These are phyloP conservation scores for Drosophila picticornis DNA, from an alignment of 2,888 invertebrate species.

Conservation along the genomic window DNA sequence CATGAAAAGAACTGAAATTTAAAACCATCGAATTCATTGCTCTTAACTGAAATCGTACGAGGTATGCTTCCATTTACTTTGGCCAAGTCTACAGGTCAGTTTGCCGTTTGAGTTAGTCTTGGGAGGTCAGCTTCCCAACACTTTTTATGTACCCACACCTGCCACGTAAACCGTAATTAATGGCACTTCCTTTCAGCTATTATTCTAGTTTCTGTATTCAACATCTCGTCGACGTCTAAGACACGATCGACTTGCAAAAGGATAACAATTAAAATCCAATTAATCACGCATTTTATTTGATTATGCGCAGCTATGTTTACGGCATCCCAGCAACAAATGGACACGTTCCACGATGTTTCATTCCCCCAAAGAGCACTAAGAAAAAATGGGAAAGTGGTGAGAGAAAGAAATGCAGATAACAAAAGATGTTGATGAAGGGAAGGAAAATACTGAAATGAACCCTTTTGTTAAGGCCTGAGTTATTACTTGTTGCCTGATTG, in stretches of 20 bases:
- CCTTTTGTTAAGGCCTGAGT: slow-evolving; percentile 69
- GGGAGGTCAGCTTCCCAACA: slow-evolving; percentile 1
- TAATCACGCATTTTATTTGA: slow-evolving; percentile 80
- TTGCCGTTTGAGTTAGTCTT: slow-evolving; percentile 21
- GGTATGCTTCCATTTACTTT: slow-evolving; percentile 64
- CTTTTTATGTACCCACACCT: background rate
- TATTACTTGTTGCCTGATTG: slow-evolving; percentile 78
- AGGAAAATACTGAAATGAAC: slow-evolving; percentile 43
- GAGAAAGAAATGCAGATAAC: slow-evolving; percentile 19
- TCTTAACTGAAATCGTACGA: slow-evolving; percentile 44
- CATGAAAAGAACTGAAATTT: slow-evolving; percentile 51
- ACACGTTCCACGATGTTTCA: slow-evolving; percentile 47
- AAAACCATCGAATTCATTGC: slow-evolving; percentile 26
- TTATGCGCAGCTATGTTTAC: slow-evolving; percentile 67
- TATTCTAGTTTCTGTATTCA: slow-evolving; percentile 58
- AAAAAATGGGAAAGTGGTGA: background rate
- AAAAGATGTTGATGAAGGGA: slow-evolving; percentile 25
- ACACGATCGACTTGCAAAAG: slow-evolving; percentile 71
- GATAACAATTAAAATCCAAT: slow-evolving; percentile 80
- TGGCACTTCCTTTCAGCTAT: slow-evolving; percentile 71
- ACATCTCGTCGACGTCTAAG: slow-evolving; percentile 47
- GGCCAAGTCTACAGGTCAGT: slow-evolving; percentile 35
- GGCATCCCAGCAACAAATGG: slow-evolving; percentile 46
- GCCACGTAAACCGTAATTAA: slow-evolving; percentile 60
- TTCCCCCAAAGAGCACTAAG: background rate